Evolutionary conservation across 2,888 invertebrate genomes (phyloP), one percentile per base, ranked within the genome.

Genomic region (Anoncus sp.): DNA sequence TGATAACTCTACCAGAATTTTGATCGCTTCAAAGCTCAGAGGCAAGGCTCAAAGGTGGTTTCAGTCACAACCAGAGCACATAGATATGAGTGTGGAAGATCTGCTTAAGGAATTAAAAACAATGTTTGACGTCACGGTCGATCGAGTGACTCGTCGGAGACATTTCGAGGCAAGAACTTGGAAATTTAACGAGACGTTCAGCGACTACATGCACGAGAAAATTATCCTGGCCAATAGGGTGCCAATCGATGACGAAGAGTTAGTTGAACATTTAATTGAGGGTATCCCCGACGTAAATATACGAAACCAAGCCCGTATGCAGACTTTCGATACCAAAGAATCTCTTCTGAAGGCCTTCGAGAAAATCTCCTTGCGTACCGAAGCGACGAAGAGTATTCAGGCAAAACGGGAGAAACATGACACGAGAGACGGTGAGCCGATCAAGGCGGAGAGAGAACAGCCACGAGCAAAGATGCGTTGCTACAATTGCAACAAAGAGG

Each of bases 191-290:
- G 81, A 81, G 38, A 69, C 75, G 1, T 83, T 80, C 47, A 73
- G 65, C 31, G 82, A 82, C 20, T 82, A 83, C 55, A 67, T 40
- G 38, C 74, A 82, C 18, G 80, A 79, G 35, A 82, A 83, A 65
- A 69, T 78, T 6, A 75, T 79, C 12, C 43, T 82, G 43, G 80
- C 75, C 1, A 83, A 82, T 57, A 51, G 65, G 7, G 66, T 80
- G 14, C 79, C 80, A 0, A 62, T 81, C 16, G 65, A 59, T 2
- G 65, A 77, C 1, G 77, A 75, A n/a, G 80, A 81, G 59, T 71
- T 80, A 0, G 60, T 80, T 10, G 80, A 83, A 24, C 77, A 83
- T 18, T 20, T 81, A 6, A 76, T 83, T 24, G 80, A 81, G n/a
- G 82, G 81, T 7, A 83, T 81, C 9, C 79, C 82, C 0, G 71